Evolutionary conservation across 2,888 invertebrate species (phyloP).

Genomic region (Apamea crenata): DNA sequence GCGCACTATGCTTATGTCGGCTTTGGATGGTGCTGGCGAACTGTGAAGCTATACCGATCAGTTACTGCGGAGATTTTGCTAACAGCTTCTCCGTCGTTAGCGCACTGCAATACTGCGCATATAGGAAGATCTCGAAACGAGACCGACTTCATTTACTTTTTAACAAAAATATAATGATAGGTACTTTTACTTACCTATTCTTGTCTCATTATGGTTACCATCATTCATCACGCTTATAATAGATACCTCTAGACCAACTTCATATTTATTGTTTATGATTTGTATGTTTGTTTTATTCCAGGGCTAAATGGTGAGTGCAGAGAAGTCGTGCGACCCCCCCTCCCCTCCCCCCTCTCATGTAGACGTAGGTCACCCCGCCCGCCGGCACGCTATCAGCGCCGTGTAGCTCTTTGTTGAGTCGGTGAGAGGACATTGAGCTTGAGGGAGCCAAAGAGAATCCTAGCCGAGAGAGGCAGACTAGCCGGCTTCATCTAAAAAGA

Average conservation of each 20-base stretch:
- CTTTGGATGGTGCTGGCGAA: neutral
- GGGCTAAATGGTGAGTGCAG: slow-evolving; percentile 85
- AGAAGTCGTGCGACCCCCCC: neutral
- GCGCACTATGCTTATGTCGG: neutral
- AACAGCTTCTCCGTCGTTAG: neutral
- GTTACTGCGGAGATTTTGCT: neutral
- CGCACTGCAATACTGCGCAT: neutral
- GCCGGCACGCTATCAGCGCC: neutral
- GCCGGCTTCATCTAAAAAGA: neutral
- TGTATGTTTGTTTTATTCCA: slow-evolving; percentile 75
- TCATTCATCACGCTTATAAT: neutral
- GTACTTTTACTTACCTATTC: neutral
- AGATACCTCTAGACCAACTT: neutral
- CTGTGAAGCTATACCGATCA: no score
- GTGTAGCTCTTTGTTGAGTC: neutral
- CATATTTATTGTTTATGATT: slow-evolving; percentile 7
- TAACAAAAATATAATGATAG: neutral
- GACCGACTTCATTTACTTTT: neutral
- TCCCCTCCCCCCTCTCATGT: neutral
- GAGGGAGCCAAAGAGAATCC: neutral
- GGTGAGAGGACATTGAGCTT: neutral
- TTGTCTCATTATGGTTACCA: neutral
- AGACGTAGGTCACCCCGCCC: neutral
- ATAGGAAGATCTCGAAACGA: neutral
- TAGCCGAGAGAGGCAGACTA: neutral